Percentiles rank a stretch among this genome's conserved stretches.
phyloP scores from a whole-genome alignment of 2,113 vertebrate genomes.

The Panurus biarmicus region DNA sequence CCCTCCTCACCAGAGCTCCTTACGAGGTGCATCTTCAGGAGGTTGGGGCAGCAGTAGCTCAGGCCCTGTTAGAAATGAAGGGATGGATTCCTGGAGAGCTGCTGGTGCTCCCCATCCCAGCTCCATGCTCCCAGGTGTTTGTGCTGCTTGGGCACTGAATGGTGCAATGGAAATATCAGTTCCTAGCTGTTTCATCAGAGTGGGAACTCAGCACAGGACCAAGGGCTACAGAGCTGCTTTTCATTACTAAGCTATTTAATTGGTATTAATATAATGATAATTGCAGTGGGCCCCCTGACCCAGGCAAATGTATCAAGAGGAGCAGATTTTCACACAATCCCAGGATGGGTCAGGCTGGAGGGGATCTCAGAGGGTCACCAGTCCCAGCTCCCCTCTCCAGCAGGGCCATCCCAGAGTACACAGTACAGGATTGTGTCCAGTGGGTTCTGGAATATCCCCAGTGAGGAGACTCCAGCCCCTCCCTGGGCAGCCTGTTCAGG shows the following conservation, averaged over 20 bases:
- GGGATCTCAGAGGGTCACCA: background rate
- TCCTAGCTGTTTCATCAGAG: background rate
- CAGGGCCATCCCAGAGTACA: background rate
- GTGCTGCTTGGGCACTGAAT: background rate
- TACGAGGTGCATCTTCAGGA: background rate
- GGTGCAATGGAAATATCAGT: background rate
- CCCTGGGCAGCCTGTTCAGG: background rate
- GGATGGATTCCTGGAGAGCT: background rate
- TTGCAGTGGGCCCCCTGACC: background rate
- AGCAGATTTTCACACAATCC: background rate
- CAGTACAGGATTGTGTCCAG: background rate
- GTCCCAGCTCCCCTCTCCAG: background rate
- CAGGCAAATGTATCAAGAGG: background rate
- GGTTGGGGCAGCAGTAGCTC: background rate
- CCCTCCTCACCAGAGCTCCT: background rate
- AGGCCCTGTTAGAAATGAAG: background rate
- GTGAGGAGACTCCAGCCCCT: background rate
- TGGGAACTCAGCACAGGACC: background rate
- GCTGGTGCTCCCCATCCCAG: background rate
- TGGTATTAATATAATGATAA: background rate
- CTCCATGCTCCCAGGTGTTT: background rate
- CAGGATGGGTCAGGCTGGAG: background rate
- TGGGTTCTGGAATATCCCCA: fast-evolving
- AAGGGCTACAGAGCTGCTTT: background rate
- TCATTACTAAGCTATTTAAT: background rate